These are phyloP conservation scores for Agelastica alni DNA, from an alignment of 2,888 invertebrate species.

Conservation along the genomic window DNA sequence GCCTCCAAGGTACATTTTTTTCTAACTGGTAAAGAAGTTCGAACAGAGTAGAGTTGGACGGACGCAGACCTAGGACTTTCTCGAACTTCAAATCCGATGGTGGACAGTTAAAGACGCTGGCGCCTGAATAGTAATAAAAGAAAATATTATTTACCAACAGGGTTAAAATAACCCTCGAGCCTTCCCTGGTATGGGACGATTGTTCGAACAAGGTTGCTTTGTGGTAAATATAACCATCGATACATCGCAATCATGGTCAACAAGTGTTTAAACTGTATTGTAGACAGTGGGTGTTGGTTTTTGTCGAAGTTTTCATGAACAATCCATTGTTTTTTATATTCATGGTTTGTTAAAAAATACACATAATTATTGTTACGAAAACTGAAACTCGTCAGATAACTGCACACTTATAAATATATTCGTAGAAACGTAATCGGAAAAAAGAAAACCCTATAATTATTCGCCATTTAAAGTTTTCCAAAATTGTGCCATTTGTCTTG, in stretches of 20 bases:
- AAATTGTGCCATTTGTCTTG: too few relatives aligned
- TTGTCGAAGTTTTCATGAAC: neutral
- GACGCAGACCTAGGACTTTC: constrained; percentile 53
- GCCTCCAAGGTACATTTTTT: constrained; percentile 34
- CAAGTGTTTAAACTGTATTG: neutral
- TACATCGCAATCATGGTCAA: neutral
- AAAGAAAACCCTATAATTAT: too few relatives aligned
- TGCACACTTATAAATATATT: too few relatives aligned
- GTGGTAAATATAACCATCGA: neutral
- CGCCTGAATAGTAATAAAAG: constrained; percentile 36
- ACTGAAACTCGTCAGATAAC: too few relatives aligned
- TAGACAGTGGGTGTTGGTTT: neutral
- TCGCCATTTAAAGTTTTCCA: too few relatives aligned
- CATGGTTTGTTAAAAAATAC: constrained; percentile 1
- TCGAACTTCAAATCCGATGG: constrained; percentile 49
- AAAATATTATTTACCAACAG: too few relatives aligned
- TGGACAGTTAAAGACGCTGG: constrained; percentile 46
- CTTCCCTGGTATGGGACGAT: too few relatives aligned
- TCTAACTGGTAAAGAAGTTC: constrained; percentile 42
- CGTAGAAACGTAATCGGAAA: too few relatives aligned
- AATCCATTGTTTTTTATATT: constrained; percentile 12
- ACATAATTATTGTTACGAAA: neutral
- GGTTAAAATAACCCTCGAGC: too few relatives aligned
- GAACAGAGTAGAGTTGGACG: constrained; percentile 39
- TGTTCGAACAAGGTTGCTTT: too few relatives aligned